Percentiles rank a stretch among this genome's conserved stretches.
Conservation (phyloP, 2,797 vertebrate species). For the Apodemus agrarius region DNA sequence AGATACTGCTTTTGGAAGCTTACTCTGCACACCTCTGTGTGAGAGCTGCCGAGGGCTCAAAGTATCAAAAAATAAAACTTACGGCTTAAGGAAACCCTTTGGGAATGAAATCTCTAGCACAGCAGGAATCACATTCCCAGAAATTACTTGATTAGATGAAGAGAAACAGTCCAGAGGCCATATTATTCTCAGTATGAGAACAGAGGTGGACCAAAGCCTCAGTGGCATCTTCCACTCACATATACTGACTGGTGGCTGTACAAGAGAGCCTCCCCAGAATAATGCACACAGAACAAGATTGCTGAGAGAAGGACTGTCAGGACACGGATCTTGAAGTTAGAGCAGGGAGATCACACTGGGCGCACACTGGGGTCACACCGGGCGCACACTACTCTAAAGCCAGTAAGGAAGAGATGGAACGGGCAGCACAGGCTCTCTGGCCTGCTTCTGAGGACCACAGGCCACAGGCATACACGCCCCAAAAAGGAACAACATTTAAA, state of each 20-base stretch:
- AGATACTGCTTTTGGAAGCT: neutral
- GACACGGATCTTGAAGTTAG: neutral
- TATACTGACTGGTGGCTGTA: neutral
- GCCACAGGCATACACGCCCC: neutral
- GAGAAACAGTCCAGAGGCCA: neutral
- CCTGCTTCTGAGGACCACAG: neutral
- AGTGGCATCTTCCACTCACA: neutral
- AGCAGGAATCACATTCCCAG: neutral
- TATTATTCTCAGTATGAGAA: neutral
- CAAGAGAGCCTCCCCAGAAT: neutral
- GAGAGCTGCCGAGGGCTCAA: neutral
- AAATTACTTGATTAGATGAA: neutral
- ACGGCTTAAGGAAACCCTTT: neutral
- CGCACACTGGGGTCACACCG: neutral
- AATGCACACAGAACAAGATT: neutral
- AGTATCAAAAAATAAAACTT: neutral
- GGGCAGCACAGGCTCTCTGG: neutral
- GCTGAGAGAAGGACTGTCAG: neutral
- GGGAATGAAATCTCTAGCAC: neutral
- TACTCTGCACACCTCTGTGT: neutral
- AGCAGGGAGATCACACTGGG: neutral
- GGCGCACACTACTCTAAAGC: neutral
- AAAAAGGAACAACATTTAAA: neutral
- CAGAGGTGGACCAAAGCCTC: neutral
- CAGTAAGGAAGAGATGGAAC: neutral